Conservation (phyloP, 2,888 invertebrate species). For the Acanthosepion lycidas region DNA sequence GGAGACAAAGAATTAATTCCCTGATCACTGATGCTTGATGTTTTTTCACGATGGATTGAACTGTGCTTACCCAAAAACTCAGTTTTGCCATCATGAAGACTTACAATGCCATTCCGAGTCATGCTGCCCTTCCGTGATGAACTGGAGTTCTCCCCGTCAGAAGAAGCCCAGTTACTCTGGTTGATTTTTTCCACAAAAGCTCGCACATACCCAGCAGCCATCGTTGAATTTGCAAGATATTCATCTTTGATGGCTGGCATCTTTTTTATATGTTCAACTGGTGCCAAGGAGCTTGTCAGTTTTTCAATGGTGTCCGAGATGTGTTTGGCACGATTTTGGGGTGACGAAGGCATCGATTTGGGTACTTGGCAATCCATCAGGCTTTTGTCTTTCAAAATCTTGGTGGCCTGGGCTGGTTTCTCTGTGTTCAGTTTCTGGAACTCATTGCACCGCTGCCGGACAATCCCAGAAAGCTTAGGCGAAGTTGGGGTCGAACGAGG, state of each 20-base stretch:
- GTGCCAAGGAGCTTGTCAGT: conserved; percentile 36
- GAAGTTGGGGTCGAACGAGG: conserved; percentile 60
- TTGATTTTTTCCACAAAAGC: conserved; percentile 54
- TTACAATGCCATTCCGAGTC: conserved; percentile 36
- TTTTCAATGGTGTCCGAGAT: conserved; percentile 42
- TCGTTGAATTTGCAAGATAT: conserved; percentile 57
- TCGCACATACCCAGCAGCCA: conserved; percentile 64
- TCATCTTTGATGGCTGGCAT: conserved; percentile 53
- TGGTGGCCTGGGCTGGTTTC: conserved; percentile 49
- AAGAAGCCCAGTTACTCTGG: conserved; percentile 50
- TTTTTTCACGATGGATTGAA: background rate
- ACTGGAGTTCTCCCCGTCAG: conserved; percentile 39
- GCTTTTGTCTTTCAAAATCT: conserved; percentile 46
- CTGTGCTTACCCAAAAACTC: background rate
- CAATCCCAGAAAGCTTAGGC: conserved; percentile 63
- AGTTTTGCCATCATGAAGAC: background rate
- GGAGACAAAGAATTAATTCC: conserved; percentile 51
- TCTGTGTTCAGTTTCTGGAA: conserved; percentile 57
- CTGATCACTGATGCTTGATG: conserved; percentile 35
- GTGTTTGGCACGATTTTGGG: conserved; percentile 47
- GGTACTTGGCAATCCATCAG: conserved; percentile 16
- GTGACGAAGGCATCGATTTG: conserved; percentile 53
- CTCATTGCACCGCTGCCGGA: conserved; percentile 59
- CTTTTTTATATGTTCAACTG: conserved; percentile 20
- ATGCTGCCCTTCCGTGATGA: background rate